Base-by-base conservation (phyloP, 2,113 vertebrate genomes). In the Arizona elegans region DNA sequence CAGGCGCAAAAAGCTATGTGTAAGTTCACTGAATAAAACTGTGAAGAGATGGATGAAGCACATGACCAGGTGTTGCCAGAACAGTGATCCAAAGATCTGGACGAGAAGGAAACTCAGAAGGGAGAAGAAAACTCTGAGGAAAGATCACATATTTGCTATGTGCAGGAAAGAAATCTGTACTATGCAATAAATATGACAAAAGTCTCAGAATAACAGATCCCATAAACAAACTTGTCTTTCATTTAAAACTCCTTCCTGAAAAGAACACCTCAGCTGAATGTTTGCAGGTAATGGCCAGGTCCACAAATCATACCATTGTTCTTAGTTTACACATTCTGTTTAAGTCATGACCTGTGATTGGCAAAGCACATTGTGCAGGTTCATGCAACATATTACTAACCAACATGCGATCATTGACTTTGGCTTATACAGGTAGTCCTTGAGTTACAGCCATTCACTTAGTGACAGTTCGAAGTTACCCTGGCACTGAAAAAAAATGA, bases 1-100 rank as follows among this genome's bases (percentile, higher is more conserved):
- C 47, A 94, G 91, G 94, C 93, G 29, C 91, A 97, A 93, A 94
- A 97, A 97, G 90, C 81, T 97, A 90, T 98, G 98, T 85, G 94
- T 95, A 93, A 98, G 97, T 86, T 95, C 97, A 1, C n/a, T 9
- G 58, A 97, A 95, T 13, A 97, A 8, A 52, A 89, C 85, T 87
- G 5, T 98, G 38, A 95, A 95, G 92, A 96, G 91, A 59, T 96
- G 96, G 95, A 96, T 98, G 95, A 95, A 95, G 94, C 95, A 38
- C n/a, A 94, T 94, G 9, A 93, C 90, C 55, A 96, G 93, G 94
- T 91, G 89, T 91, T 90, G 9, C 17, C 81, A 86, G 2, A 96
- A 54, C 12, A 93, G 91, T 87, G 1, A 85, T 52, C 93, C 75
- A 8, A 3, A 92, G n/a, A 15, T 15, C 56, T 54, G 75, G 94